Conservation (phyloP, 1,140 invertebrate species). For the Pachyrhynchus sulphureomaculatus region DNA sequence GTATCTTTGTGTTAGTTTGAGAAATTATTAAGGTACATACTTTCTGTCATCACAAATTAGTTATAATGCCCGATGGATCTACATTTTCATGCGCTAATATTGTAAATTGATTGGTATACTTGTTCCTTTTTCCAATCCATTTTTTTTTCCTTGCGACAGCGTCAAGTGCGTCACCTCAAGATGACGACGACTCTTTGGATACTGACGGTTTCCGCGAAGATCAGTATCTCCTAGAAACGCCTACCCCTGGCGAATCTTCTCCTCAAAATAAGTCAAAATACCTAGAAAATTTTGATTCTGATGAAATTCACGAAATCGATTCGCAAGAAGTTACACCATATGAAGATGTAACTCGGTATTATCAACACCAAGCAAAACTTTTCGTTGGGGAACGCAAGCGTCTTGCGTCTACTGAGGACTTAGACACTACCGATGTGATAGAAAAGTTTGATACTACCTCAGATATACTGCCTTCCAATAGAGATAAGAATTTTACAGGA, state of each 20-base stretch:
- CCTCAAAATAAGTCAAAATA: constrained; percentile 6
- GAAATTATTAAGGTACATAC: too few relatives aligned
- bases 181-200: constrained; percentile 57
- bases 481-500: constrained; percentile 35
- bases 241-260: constrained; percentile 41
- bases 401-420: constrained; percentile 49
- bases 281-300: constrained; percentile 6
- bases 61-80: too few relatives aligned
- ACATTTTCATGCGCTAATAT: too few relatives aligned
- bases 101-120: not conserved
- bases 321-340: constrained; percentile 44
- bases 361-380: constrained; percentile 44
- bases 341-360: constrained; percentile 47
- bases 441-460: constrained; percentile 33
- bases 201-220: constrained; percentile 56
- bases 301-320: constrained; percentile 34
- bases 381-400: constrained; percentile 46
- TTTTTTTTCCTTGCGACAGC: constrained; percentile 44
- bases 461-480: constrained; percentile 35
- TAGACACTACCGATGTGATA: constrained; percentile 43
- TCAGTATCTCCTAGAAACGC: constrained; percentile 52
- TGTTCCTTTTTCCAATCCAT: not conserved
- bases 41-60: too few relatives aligned
- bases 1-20: too few relatives aligned
- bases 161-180: constrained; percentile 54